Evolutionary conservation across 2,797 vertebrate species (phyloP).

Genomic region (Mormyrops attenuatus): DNA sequence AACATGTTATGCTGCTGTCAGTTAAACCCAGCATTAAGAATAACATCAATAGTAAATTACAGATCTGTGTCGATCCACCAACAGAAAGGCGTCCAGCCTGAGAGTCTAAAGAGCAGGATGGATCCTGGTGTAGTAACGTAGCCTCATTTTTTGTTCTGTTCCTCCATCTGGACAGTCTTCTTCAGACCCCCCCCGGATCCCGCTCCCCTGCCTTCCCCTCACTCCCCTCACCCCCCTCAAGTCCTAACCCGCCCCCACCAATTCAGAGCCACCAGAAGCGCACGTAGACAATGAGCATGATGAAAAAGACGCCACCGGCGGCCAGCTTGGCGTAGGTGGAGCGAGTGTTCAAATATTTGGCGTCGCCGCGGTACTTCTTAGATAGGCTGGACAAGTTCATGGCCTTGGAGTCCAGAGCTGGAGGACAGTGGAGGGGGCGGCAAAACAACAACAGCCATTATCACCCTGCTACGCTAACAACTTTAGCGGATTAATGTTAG

Average conservation of each 20-base stretch:
- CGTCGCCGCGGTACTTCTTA: constrained; percentile 95
- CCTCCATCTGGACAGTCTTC: constrained; percentile 29
- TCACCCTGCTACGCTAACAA: background rate
- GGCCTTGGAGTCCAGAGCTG: constrained; percentile 95
- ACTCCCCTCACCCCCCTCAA: background rate
- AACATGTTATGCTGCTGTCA: constrained; percentile 32
- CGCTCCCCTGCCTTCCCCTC: background rate
- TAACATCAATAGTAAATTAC: constrained; percentile 45
- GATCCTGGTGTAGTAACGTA: constrained; percentile 42
- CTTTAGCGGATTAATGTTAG: background rate
- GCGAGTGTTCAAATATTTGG: constrained; percentile 97
- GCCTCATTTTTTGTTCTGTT: background rate
- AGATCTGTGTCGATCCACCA: constrained; percentile 41
- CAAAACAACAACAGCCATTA: background rate
- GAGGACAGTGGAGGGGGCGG: constrained; percentile 3
- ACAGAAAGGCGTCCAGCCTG: constrained; percentile 37
- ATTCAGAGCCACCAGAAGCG: constrained; percentile 99
- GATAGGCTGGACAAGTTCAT: constrained; percentile 93
- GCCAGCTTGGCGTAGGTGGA: constrained; percentile 97
- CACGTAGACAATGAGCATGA: constrained; percentile 96
- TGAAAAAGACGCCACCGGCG: constrained; percentile 88
- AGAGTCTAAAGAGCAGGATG: constrained; percentile 46
- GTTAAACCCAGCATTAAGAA: constrained; percentile 46
- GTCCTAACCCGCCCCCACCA: background rate
- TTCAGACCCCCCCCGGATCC: background rate